Percentiles rank a stretch among this genome's conserved stretches.
phyloP scores from a whole-genome alignment of 2,888 invertebrate genomes.

The Imbricaverruca yamaguchii region DNA sequence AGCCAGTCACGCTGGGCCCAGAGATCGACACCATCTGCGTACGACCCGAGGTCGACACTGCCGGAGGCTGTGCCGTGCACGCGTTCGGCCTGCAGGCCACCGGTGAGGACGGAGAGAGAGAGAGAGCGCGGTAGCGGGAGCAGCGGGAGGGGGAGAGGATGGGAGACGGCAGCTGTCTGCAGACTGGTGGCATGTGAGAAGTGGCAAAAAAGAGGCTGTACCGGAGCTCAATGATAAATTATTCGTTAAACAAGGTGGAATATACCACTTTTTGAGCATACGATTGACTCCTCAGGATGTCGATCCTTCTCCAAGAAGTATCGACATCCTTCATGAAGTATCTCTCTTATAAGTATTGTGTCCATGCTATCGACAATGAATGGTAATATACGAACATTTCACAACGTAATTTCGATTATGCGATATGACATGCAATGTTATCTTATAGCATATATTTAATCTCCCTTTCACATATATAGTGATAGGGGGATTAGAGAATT shows the following conservation, averaged over 20 bases:
- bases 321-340: too few species aligned
- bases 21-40: background rate
- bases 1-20: too few species aligned
- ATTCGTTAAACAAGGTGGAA: background rate
- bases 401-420: too few species aligned
- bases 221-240: background rate
- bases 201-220: background rate
- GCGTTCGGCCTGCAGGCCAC: background rate
- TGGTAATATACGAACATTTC: too few species aligned
- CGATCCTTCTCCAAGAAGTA: too few species aligned
- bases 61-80: background rate
- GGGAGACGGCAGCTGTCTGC: background rate
- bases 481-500: too few species aligned
- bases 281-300: background rate
- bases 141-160: background rate
- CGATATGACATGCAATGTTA: too few species aligned
- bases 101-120: background rate
- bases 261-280: background rate
- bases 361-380: too few species aligned
- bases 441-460: too few species aligned
- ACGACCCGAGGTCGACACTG: background rate
- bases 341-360: too few species aligned
- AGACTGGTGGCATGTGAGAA: background rate
- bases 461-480: too few species aligned
- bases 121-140: background rate